A percentile compares a stretch with the other conserved stretches of the same genome.
These are phyloP conservation scores for Cavia aperea DNA, from an alignment of 2,113 vertebrate species.

Conservation along the genomic window DNA sequence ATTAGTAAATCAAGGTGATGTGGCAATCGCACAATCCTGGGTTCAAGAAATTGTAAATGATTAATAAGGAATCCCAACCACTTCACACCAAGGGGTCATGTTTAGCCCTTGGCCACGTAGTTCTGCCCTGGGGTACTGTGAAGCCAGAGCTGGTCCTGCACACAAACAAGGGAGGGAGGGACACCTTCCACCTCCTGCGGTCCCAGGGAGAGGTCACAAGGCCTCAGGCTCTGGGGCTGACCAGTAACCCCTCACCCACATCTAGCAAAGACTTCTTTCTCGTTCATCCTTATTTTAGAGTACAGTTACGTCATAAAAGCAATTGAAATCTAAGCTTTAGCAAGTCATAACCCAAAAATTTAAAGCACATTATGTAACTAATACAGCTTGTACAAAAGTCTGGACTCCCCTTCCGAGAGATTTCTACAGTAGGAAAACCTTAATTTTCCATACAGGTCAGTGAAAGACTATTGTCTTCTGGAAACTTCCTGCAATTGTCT, in stretches of 20 bases:
- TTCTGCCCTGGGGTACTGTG: background rate
- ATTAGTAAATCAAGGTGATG: background rate
- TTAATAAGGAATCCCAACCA: background rate
- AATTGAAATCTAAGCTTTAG: background rate
- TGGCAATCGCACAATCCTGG: background rate
- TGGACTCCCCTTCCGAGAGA: background rate
- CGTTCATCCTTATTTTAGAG: background rate
- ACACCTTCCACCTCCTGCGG: background rate
- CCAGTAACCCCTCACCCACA: background rate
- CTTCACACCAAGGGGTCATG: background rate
- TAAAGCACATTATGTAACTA: background rate
- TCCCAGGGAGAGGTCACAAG: background rate
- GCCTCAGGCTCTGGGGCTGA: background rate
- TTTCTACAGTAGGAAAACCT: background rate
- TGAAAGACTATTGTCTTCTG: slow-evolving; percentile 12
- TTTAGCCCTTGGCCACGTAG: background rate
- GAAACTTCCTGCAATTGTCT: background rate
- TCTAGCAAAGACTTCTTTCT: background rate
- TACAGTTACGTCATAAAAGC: background rate
- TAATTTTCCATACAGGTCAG: slow-evolving; percentile 8
- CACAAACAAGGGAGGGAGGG: background rate
- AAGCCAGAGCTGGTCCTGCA: background rate
- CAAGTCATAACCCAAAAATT: background rate
- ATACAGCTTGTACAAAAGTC: background rate
- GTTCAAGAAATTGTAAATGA: background rate